Conservation (phyloP, 2,797 vertebrate genomes). For the Characodon lateralis region DNA sequence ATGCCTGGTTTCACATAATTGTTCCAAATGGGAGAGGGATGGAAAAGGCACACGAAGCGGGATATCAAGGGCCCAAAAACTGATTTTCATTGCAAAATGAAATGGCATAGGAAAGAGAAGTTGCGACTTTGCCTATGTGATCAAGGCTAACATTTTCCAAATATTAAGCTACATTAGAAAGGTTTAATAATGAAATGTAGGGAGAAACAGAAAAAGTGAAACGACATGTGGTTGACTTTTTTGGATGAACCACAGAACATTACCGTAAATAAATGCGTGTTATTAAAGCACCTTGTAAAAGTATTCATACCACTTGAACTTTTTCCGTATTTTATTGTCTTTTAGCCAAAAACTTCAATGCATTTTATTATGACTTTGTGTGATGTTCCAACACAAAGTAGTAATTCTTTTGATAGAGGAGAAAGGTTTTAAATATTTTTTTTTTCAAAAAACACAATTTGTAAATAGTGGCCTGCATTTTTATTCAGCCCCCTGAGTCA, state of each 20-base stretch:
- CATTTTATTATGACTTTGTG: background rate
- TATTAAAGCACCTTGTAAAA: background rate
- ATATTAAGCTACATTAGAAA: background rate
- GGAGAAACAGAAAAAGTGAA: background rate
- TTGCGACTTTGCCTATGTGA: constrained; percentile 38
- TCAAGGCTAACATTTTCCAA: constrained; percentile 35
- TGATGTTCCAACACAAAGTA: background rate
- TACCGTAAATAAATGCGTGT: background rate
- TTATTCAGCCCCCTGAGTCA: too few species aligned
- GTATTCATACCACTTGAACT: background rate
- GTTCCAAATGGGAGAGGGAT: constrained; percentile 16
- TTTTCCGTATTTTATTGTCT: background rate
- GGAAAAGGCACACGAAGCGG: constrained; percentile 1
- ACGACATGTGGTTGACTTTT: background rate
- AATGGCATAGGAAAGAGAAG: constrained; percentile 25
- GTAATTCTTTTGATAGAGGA: background rate
- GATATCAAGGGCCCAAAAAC: constrained; percentile 21
- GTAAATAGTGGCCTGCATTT: too few species aligned
- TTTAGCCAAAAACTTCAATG: background rate
- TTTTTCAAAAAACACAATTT: too few species aligned
- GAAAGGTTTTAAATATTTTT: too few species aligned
- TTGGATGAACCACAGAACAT: background rate
- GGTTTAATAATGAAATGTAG: background rate
- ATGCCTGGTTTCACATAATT: constrained; percentile 30
- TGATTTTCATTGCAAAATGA: constrained; percentile 28